phyloP scores from a whole-genome alignment of 1,140 invertebrate species.

The Drosophila tristis region DNA sequence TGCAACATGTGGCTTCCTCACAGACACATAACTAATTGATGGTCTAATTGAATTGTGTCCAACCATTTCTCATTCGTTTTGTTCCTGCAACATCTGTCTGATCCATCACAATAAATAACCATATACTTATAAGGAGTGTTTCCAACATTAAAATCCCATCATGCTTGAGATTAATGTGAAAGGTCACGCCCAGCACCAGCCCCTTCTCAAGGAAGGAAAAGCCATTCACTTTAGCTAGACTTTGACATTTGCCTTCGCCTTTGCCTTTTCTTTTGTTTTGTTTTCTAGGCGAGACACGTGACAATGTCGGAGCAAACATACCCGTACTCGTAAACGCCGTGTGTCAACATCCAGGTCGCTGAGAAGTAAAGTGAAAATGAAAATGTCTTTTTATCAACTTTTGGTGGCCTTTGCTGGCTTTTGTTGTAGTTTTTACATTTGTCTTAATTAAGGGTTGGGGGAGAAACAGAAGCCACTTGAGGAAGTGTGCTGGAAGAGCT shows the following conservation, averaged over 20 bases:
- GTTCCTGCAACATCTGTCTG: constrained; percentile 53
- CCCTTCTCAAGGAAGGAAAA: constrained; percentile 27
- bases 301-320: constrained; percentile 47
- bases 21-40: constrained; percentile 55
- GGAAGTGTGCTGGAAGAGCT: constrained; percentile 45
- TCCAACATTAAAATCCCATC: constrained; percentile 74
- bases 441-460: constrained; percentile 70
- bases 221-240: constrained; percentile 46
- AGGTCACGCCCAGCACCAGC: constrained; percentile 70
- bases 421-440: constrained; percentile 75
- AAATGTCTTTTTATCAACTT: constrained; percentile 61
- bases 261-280: constrained; percentile 32
- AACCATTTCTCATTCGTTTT: constrained; percentile 35
- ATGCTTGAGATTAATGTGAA: constrained; percentile 74
- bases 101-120: constrained; percentile 69
- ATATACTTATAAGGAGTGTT: constrained; percentile 68
- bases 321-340: constrained; percentile 44
- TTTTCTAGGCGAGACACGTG: constrained; percentile 55
- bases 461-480: constrained; percentile 47
- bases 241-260: constrained; percentile 55
- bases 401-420: constrained; percentile 25
- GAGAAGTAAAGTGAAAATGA: constrained; percentile 63
- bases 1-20: constrained; percentile 37
- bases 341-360: constrained; percentile 52
- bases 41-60: constrained; percentile 59